Base-by-base conservation (phyloP, 1,140 invertebrate genomes). In the Lepidotrigona ventralis region DNA sequence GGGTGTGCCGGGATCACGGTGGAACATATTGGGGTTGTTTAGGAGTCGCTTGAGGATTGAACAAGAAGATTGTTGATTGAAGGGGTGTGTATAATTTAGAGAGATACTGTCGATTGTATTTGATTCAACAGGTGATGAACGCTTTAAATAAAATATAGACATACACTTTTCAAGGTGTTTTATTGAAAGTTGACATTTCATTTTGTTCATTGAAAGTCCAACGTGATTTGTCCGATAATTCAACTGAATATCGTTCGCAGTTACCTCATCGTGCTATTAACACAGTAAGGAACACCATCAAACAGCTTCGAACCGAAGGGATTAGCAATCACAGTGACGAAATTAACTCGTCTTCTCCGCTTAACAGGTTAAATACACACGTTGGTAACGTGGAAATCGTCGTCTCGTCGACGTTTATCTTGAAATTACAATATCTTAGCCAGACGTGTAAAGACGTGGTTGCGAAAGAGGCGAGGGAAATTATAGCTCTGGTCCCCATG, bases 81-180 rank as follows among this genome's bases (percentile, higher is more conserved):
- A 74, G 72, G 21, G 17, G 3, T 19, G 51, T 73, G n/a, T 19
- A 26, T 73, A 21, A 73, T 73, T 73, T 8, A 73, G 29, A 17
- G 11, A 51, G 54, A 58, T 15, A 11, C n/a, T 23, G 58, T 0
- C 51, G 12, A 17, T n/a, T 21, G 14, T 12, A 21, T 66, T 64
- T 53, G 51, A 39, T 77, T 77, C 75, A 77, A 77, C 75, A 64
- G 46, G 75, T 77, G 75, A 76, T 21, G 26, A 51, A 12, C 2
- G 3, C n/a, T 12, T n/a, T 69, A 39, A 9, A 0, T 9, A 17
- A 33, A 33, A 21, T 29, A 14, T 64, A 1, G 2, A 64, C 15
- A 54, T 54, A 54, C 39, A 39, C 39, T 8, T 39, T 39, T 39
- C 39, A 5, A 39, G 8, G 3, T 39, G 39, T 39, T 39, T 39